phyloP scores from a whole-genome alignment of 2,888 invertebrate genomes.

The Catocala nupta region DNA sequence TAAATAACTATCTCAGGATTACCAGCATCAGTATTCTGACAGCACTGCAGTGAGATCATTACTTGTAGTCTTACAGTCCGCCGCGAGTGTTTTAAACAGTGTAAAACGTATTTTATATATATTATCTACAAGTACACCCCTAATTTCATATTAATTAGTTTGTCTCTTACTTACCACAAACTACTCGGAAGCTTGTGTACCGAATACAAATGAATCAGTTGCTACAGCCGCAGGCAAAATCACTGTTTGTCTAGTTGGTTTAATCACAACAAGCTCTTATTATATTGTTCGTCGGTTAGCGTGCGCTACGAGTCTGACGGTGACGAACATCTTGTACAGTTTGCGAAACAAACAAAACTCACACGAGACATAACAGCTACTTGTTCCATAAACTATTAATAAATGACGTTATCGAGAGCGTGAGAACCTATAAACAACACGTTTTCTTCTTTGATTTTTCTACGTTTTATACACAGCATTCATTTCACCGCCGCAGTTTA shows the following conservation, averaged over 20 bases:
- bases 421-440: slow-evolving; percentile 26
- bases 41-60: slow-evolving; percentile 55
- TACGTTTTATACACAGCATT: slow-evolving; percentile 8
- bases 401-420: slow-evolving; percentile 33
- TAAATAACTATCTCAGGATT: slow-evolving; percentile 76
- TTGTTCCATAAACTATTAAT: slow-evolving; percentile 33
- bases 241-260: slow-evolving; percentile 24
- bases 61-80: slow-evolving; percentile 34
- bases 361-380: slow-evolving; percentile 41
- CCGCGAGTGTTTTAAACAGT: slow-evolving; percentile 50
- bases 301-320: slow-evolving; percentile 20
- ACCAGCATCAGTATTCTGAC: slow-evolving; percentile 69
- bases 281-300: slow-evolving; percentile 19
- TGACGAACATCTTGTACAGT: slow-evolving; percentile 42
- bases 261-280: slow-evolving; percentile 30
- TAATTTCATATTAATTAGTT: slow-evolving; percentile 16
- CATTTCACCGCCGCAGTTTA: slow-evolving; percentile 12
- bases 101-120: slow-evolving; percentile 17
- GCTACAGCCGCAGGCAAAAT: slow-evolving; percentile 12
- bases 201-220: slow-evolving; percentile 28
- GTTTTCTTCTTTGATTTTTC: background rate
- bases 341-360: slow-evolving; percentile 47
- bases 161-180: slow-evolving; percentile 29
- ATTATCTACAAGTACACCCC: background rate
- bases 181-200: slow-evolving; percentile 23